Evolutionary conservation across 2,113 vertebrate genomes (phyloP), one percentile per base, ranked within the genome.

Genomic region (Hemiprocne comata): DNA sequence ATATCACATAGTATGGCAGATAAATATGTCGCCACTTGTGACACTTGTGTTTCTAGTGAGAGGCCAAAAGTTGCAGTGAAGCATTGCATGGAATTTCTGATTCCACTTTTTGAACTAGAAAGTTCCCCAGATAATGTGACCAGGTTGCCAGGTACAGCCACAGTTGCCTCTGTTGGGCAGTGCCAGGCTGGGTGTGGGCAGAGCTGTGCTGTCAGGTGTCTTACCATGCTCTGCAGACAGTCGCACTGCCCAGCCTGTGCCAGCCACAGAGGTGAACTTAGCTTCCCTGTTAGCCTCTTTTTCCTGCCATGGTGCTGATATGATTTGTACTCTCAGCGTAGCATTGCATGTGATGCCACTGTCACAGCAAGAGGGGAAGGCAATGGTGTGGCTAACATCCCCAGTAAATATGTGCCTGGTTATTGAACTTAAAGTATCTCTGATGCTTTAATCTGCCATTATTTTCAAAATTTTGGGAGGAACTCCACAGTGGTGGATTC

Each of bases 21-120:
- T 72, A 64, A 95, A 76, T 69, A 77, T 87, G 85, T 65, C 66
- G 85, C 57, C 62, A 57, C 40, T 46, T 15, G 74, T 94, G 85
- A 75, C 40, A 73, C 40, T 71, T 60, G 8, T 25, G 4, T 64
- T 85, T 82, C n/a, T 66, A 50, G 85, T 57, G 62, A 96, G 81
- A 87, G 74, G 64, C 60, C 78, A 94, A 25, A 80, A 95, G 33
- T 65, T 46, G 48, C 61, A n/a, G 24, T 11, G 31, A 62, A 74
- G 53, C 23, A 38, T 36, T 85, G 29, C 1, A 57, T 18, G 50
- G 48, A 62, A 64, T 75, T 93, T 88, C 61, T 28, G 34, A 70
- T 53, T 83, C 33, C 29, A 8, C 64, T 70, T 85, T 75, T 81
- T 40, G 28, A 71, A 44, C 2, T 6, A 24, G 57, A 77, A 55